Evolutionary conservation across 2,888 invertebrate species (phyloP).

Genomic region (Camptogramma bilineatum): DNA sequence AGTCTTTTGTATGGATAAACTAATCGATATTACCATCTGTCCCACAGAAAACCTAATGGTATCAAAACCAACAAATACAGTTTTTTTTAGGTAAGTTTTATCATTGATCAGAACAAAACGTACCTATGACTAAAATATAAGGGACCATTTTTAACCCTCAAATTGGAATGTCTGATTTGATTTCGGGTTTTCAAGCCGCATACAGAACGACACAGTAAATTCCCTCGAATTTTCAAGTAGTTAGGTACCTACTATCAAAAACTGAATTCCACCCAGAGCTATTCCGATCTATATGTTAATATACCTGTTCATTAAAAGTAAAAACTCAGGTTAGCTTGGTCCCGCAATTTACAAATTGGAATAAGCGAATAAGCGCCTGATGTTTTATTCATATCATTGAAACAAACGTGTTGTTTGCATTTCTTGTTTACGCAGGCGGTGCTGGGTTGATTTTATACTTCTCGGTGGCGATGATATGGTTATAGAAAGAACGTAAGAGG

Average conservation of each 20-base stretch:
- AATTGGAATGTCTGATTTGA: background rate
- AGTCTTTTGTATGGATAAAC: conserved; percentile 20
- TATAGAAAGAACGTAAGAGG: background rate
- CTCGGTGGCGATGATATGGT: background rate
- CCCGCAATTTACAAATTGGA: conserved; percentile 31
- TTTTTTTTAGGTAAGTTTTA: no score
- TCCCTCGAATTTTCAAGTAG: background rate
- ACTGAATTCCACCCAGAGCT: conserved; percentile 1
- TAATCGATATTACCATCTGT: conserved; percentile 19
- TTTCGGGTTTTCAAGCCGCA: background rate
- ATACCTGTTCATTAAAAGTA: conserved; percentile 14
- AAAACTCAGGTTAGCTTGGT: conserved; percentile 18
- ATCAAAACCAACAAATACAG: no score
- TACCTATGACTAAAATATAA: no score
- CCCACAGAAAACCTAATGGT: no score
- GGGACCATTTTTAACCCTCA: background rate
- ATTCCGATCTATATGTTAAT: conserved; percentile 20
- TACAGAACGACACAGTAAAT: background rate
- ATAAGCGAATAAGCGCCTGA: conserved; percentile 33
- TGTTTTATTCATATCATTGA: conserved; percentile 36
- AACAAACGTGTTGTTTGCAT: conserved; percentile 31
- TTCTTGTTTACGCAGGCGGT: conserved; percentile 25
- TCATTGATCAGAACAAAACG: no score
- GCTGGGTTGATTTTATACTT: conserved; percentile 16
- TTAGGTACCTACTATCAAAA: no score